Evolutionary conservation across 2,888 invertebrate genomes (phyloP).

Genomic region (Cryptocephalus moraei): DNA sequence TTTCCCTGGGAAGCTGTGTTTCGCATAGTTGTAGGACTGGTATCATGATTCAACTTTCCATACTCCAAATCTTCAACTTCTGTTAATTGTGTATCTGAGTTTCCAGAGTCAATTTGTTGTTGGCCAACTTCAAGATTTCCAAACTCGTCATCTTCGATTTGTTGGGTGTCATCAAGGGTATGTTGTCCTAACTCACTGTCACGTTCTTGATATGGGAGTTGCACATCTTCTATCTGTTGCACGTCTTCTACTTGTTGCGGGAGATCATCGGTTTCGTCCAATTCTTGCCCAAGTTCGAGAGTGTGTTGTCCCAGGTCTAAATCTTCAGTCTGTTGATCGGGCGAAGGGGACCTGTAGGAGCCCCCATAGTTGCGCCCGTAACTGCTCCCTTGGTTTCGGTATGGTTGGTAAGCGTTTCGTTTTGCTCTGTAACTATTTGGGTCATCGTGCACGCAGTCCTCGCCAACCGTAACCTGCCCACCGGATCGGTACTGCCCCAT

Average conservation of each 20-base stretch:
- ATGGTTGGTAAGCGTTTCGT: constrained; percentile 12
- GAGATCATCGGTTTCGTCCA: not conserved
- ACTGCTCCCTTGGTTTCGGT: constrained; percentile 10
- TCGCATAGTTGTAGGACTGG: too few relatives aligned
- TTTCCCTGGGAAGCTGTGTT: too few relatives aligned
- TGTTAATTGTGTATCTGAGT: constrained; percentile 4
- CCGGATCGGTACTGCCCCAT: constrained; percentile 13
- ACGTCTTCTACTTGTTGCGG: not conserved
- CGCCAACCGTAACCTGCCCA: constrained; percentile 7
- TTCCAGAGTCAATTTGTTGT: constrained; percentile 6
- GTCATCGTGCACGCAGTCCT: constrained; percentile 16
- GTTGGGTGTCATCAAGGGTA: constrained; percentile 4
- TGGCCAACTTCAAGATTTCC: constrained; percentile 10
- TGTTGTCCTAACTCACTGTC: not conserved
- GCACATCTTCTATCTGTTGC: constrained; percentile 3
- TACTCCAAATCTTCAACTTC: not conserved
- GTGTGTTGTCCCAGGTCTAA: constrained; percentile 17
- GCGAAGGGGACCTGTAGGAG: too few relatives aligned
- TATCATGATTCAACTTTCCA: not conserved
- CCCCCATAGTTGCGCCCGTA: not conserved
- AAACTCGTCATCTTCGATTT: constrained; percentile 5
- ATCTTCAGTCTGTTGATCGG: constrained; percentile 8
- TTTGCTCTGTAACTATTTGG: constrained; percentile 12
- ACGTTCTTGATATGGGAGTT: not conserved
- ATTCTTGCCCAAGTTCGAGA: constrained; percentile 6